Evolutionary conservation across 2,888 invertebrate genomes (phyloP).

Genomic region (Epistrophe grossulariae): DNA sequence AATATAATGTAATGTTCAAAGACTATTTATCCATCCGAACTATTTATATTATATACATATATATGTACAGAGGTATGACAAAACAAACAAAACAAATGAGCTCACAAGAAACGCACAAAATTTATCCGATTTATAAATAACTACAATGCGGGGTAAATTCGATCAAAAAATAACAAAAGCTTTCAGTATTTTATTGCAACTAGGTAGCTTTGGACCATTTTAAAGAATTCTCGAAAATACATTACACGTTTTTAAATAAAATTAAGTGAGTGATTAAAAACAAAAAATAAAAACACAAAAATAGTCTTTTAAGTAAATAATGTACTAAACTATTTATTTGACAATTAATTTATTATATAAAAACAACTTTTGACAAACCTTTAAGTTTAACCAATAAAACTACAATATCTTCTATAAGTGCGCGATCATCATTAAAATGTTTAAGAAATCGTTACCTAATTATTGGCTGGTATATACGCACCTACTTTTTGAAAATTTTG

Average conservation of each 20-base stretch:
- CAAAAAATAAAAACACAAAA: background rate
- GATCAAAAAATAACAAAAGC: constrained; percentile 59
- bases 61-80: constrained; percentile 14
- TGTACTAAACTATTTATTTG: background rate
- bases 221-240: constrained; percentile 49
- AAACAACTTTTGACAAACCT: background rate
- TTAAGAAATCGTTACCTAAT: background rate
- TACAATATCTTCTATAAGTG: background rate
- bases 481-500: background rate
- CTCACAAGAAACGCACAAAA: constrained; percentile 49
- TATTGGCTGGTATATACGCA: background rate
- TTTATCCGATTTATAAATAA: constrained; percentile 62
- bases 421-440: background rate
- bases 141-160: constrained; percentile 60
- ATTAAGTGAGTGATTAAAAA: constrained; percentile 51
- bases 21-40: background rate
- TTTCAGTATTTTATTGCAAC: constrained; percentile 74
- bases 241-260: constrained; percentile 36
- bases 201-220: constrained; percentile 70
- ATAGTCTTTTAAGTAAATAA: constrained; percentile 12
- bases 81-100: constrained; percentile 30
- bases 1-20: constrained; percentile 11
- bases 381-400: background rate
- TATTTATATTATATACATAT: constrained; percentile 14
- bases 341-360: background rate